Evolutionary conservation across 53 echinoderm and acorn worm genomes (phyloP), one percentile per base, ranked within the genome.

Genomic region (Patiria pectinifera): DNA sequence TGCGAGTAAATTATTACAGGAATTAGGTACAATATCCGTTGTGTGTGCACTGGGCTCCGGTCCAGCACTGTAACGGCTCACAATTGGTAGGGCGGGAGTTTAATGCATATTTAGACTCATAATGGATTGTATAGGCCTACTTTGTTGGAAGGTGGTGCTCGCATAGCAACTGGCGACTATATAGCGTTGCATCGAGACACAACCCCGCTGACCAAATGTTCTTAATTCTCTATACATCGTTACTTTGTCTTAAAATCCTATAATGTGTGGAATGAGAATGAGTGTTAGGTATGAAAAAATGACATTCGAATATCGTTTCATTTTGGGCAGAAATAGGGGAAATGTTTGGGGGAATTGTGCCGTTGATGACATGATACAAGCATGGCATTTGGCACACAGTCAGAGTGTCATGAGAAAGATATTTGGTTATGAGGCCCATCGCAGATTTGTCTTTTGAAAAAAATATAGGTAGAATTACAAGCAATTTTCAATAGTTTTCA

Each of bases 1-100:
- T 69, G 66, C 90, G 69, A 46, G 90, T 81, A 80, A 90, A 90
- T 80, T 90, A 48, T 90, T 80, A 79, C 62, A 79, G 78, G 89
- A 89, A 59, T 89, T 77, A 62, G 77, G 79, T 89, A 61, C 62
- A 62, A 78, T 89, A 78, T 89, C 89, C 35, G 79, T 43, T 78
- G 72, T 15, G 2, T 53, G 53, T 53, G 60, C 59, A 59, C 66
- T 66, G 79, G 78, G 79, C 14, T 45, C 71, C 10, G 87, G 19
- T 71, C 69, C 74, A 14, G 69, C 8, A 49, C 86, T 58, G 11
- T 78, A 89, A 89, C 78, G 79, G 78, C 78, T 89, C 60, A 87
- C 86, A 19, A 86, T 86, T 87, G 49, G 76, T 78, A 11, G 49
- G 23, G 62, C 3, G 49, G 23, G 62, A 15, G 59, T 59, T 76